A percentile compares a stretch with the other conserved stretches of the same genome.
Evolutionary conservation across 2,797 vertebrate species (phyloP).

Genomic region (Psittacula derbiana): DNA sequence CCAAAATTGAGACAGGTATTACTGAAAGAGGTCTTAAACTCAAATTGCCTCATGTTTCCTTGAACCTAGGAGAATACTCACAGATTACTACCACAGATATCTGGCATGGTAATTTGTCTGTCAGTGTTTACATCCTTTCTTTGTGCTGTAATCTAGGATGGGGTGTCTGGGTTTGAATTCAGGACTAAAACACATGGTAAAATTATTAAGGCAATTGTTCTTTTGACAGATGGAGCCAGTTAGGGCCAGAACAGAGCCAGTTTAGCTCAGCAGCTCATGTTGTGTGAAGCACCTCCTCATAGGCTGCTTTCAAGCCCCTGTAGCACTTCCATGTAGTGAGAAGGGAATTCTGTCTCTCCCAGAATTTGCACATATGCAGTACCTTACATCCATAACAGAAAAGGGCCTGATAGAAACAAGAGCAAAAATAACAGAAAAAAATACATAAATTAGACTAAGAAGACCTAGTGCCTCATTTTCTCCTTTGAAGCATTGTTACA

Average conservation of each 20-base stretch:
- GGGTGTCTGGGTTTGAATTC: not conserved
- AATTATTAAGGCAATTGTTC: not conserved
- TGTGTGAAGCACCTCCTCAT: not conserved
- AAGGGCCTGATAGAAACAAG: not conserved
- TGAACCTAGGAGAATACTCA: not conserved
- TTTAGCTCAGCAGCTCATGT: not conserved
- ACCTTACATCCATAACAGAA: not conserved
- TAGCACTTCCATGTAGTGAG: not conserved
- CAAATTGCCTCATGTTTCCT: not conserved
- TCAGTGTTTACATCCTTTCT: not conserved
- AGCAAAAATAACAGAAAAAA: not conserved
- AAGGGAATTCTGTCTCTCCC: not conserved
- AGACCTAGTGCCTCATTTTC: conserved; percentile 48
- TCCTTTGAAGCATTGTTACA: conserved; percentile 47
- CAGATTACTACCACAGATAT: not conserved
- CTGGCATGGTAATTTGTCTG: not conserved
- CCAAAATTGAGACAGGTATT: not conserved
- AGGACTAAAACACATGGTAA: not conserved
- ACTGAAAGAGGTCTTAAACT: not conserved
- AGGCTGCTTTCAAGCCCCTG: not conserved
- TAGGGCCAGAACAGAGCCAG: not conserved
- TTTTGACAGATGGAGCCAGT: not conserved
- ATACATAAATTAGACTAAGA: conserved; percentile 29
- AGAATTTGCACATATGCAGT: not conserved
- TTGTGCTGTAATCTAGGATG: not conserved